phyloP scores from a whole-genome alignment of 2,888 invertebrate genomes.

The Piscicola geometra region DNA sequence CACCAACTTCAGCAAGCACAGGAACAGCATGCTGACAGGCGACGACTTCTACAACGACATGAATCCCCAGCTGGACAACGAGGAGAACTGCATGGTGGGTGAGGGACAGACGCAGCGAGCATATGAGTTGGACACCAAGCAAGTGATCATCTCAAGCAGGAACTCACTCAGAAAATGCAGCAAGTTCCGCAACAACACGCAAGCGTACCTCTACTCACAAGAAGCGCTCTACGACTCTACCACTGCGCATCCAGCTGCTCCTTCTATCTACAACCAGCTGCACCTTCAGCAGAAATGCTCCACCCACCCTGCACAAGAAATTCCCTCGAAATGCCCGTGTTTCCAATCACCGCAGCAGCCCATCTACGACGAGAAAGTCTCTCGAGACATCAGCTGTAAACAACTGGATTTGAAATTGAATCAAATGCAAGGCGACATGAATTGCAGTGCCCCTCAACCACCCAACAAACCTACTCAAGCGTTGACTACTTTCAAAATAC shows the following conservation, averaged over 20 bases:
- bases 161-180: neutral
- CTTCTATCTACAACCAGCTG: neutral
- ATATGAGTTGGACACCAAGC: constrained; percentile 12
- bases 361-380: neutral
- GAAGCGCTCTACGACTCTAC: neutral
- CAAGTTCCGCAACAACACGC: neutral
- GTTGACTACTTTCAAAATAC: neutral
- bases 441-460: neutral
- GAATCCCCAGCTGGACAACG: constrained; percentile 3
- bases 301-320: neutral
- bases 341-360: neutral
- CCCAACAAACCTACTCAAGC: neutral
- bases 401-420: neutral
- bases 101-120: neutral
- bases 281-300: neutral
- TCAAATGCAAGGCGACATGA: neutral
- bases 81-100: neutral
- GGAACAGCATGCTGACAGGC: constrained; percentile 3
- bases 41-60: constrained; percentile 27
- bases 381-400: neutral
- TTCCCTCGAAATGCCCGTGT: neutral
- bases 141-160: neutral
- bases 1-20: constrained; percentile 8
- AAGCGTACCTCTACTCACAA: neutral
- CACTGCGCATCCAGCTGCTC: neutral